phyloP scores from a whole-genome alignment of 1,140 invertebrate species.

The Galleria mellonella region DNA sequence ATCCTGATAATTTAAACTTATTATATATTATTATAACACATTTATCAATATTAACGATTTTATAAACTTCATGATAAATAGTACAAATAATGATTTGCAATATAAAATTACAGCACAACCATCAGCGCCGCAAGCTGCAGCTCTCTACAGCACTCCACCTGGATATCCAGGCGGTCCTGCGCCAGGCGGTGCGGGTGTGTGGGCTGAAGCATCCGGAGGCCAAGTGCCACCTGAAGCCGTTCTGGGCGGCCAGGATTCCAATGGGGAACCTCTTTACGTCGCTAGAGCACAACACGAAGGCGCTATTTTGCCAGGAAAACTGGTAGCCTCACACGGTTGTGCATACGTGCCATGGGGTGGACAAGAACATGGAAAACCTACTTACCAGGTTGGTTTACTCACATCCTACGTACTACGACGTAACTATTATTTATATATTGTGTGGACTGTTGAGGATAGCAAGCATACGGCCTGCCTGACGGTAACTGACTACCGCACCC shows the following conservation, averaged over 20 bases:
- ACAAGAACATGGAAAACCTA: constrained; percentile 80
- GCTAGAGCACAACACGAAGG: constrained; percentile 83
- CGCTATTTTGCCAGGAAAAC: constrained; percentile 86
- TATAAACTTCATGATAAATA: no score
- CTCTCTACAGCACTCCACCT: constrained; percentile 41
- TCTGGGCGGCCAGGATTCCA: constrained; percentile 81
- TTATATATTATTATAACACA: no score
- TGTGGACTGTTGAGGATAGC: no score
- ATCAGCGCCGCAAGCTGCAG: constrained; percentile 63
- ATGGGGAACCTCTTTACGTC: constrained; percentile 82
- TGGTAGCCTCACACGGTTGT: constrained; percentile 81
- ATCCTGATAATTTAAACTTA: no score
- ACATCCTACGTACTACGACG: no score
- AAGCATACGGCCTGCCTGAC: no score
- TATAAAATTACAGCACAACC: constrained; percentile 45
- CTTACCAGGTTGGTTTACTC: constrained; percentile 85
- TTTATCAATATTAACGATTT: no score
- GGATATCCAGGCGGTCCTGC: constrained; percentile 39
- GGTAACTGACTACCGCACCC: no score
- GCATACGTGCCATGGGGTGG: constrained; percentile 88
- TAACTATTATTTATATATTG: no score
- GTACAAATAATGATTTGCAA: no score
- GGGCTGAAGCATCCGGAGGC: constrained; percentile 80
- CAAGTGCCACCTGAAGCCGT: constrained; percentile 83
- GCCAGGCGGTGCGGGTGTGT: constrained; percentile 63